Evolutionary conservation across 2,113 vertebrate species (phyloP).

Genomic region (Hippocampus zosterae): DNA sequence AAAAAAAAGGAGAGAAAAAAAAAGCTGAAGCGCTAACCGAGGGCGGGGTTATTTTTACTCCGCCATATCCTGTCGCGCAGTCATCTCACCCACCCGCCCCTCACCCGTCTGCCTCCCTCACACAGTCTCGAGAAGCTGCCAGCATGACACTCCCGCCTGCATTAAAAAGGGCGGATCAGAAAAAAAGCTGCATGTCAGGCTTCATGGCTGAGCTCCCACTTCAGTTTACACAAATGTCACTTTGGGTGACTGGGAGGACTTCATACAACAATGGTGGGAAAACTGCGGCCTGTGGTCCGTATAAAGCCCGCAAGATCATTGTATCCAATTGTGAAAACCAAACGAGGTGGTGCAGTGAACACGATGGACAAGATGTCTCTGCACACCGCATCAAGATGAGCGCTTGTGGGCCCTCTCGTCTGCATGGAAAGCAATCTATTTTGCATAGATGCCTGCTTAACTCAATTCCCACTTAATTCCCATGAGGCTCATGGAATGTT

Average conservation of each 20-base stretch:
- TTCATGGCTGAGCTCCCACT: slow-evolving; percentile 22
- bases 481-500: no score
- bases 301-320: not conserved
- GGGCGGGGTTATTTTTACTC: slow-evolving; percentile 72
- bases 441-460: no score
- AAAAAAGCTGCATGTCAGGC: slow-evolving; percentile 46
- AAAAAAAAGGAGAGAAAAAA: slow-evolving; percentile 1
- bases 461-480: no score
- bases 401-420: no score
- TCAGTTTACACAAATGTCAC: not conserved
- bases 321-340: not conserved
- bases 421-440: no score
- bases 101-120: not conserved
- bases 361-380: not conserved
- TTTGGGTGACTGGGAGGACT: not conserved
- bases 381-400: no score
- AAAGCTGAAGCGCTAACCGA: slow-evolving; percentile 30
- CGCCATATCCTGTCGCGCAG: slow-evolving; percentile 62
- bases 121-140: slow-evolving; percentile 48
- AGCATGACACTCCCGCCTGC: slow-evolving; percentile 22
- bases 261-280: not conserved
- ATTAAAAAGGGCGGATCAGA: slow-evolving; percentile 51
- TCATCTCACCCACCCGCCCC: not conserved
- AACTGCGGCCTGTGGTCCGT: not conserved
- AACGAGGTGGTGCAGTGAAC: not conserved